Conservation (phyloP, 2,888 invertebrate genomes). For the Tryphoninae sp. region DNA sequence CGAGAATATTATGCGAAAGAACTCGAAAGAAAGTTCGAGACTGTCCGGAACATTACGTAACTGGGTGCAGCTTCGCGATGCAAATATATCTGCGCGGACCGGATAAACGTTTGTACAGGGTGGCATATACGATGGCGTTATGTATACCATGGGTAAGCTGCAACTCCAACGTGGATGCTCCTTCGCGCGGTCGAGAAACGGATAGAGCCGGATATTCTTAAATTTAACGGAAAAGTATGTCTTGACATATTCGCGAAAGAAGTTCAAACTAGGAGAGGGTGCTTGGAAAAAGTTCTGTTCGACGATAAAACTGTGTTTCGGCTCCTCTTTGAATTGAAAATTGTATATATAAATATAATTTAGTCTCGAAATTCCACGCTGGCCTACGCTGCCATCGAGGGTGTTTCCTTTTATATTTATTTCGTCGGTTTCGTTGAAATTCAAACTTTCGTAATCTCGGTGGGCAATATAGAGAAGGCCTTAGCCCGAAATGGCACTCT, state of each 20-base stretch:
- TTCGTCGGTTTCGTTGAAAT: conserved; percentile 54
- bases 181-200: conserved; percentile 2
- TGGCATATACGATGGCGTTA: conserved; percentile 29
- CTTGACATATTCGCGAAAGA: conserved; percentile 50
- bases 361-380: conserved; percentile 28
- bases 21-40: too few species aligned
- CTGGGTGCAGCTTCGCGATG: conserved; percentile 11
- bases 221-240: conserved; percentile 60
- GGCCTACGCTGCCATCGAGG: conserved; percentile 45
- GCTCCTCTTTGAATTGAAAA: conserved; percentile 56
- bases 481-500: conserved; percentile 43
- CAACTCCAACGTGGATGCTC: background rate
- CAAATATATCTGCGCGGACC: conserved; percentile 42
- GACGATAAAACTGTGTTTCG: conserved; percentile 50
- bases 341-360: conserved; percentile 27
- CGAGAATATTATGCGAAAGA: too few species aligned
- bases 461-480: conserved; percentile 51
- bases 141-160: conserved; percentile 40
- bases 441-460: conserved; percentile 62
- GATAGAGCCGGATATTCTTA: conserved; percentile 47
- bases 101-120: conserved; percentile 52
- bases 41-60: background rate
- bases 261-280: conserved; percentile 34
- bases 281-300: conserved; percentile 54
- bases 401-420: conserved; percentile 57